Evolutionary conservation across 2,888 invertebrate species (phyloP).

Genomic region (Ernsta delagoae): DNA sequence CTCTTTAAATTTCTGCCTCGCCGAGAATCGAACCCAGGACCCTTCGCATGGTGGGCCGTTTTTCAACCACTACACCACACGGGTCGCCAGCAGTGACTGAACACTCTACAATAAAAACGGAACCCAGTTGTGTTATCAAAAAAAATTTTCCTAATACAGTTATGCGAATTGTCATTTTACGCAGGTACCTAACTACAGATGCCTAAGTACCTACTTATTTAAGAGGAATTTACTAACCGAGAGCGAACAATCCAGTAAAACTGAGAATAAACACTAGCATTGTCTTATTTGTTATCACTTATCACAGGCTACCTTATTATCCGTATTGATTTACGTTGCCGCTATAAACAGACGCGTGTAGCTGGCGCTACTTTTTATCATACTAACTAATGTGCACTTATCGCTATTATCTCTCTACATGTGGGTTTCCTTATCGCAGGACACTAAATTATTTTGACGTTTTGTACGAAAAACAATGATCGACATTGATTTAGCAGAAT

Average conservation of each 20-base stretch:
- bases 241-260: slow-evolving; percentile 56
- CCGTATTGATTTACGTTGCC: slow-evolving; percentile 4
- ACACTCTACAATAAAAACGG: no score
- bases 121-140: no score
- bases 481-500: slow-evolving; percentile 39
- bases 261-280: slow-evolving; percentile 62
- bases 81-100: no score
- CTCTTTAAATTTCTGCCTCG: no score
- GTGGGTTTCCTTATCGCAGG: slow-evolving; percentile 61
- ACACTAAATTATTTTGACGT: slow-evolving; percentile 69
- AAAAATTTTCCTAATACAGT: no score
- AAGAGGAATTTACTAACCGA: slow-evolving; percentile 56
- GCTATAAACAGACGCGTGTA: slow-evolving; percentile 46
- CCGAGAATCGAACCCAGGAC: no score
- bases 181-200: no score
- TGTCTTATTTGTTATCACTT: slow-evolving; percentile 27
- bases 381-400: slow-evolving; percentile 62
- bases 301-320: slow-evolving; percentile 1
- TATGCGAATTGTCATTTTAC: no score
- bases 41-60: no score
- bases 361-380: slow-evolving; percentile 59
- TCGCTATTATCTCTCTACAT: slow-evolving; percentile 65
- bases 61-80: no score
- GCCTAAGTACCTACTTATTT: no score
- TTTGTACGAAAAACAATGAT: slow-evolving; percentile 57